A percentile compares a stretch with the other conserved stretches of the same genome.
phyloP scores from a whole-genome alignment of 2,113 vertebrate species.

The Hystrix cristata region DNA sequence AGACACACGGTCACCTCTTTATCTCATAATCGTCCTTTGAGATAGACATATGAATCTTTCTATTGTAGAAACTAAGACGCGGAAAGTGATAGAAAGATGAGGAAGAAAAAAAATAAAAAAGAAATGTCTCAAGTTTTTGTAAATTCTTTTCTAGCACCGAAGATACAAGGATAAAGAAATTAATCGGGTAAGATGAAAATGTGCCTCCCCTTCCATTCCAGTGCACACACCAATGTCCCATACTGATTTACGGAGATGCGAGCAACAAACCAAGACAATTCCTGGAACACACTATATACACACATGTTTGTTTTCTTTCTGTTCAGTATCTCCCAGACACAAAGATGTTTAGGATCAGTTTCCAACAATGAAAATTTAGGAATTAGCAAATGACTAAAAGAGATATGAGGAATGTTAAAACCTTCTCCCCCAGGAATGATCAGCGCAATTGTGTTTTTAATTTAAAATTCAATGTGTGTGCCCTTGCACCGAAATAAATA shows the following conservation, averaged over 20 bases:
- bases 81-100: background rate
- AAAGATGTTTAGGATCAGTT: background rate
- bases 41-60: background rate
- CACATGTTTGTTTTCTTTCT: background rate
- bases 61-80: background rate
- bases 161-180: conserved; percentile 32
- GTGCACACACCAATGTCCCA: background rate
- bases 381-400: conserved; percentile 20
- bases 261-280: background rate
- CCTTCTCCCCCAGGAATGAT: conserved; percentile 17
- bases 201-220: background rate
- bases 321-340: background rate
- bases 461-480: conserved; percentile 45
- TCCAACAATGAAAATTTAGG: background rate
- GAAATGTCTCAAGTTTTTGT: background rate
- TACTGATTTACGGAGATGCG: background rate
- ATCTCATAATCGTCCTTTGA: background rate
- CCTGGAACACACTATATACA: background rate
- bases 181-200: conserved; percentile 8
- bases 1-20: background rate
- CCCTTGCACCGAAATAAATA: background rate
- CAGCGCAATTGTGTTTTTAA: conserved; percentile 48
- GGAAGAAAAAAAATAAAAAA: background rate
- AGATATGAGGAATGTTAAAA: background rate
- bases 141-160: conserved; percentile 34